Evolutionary conservation across 2,888 invertebrate genomes (phyloP).

Genomic region (Acheta domesticus): DNA sequence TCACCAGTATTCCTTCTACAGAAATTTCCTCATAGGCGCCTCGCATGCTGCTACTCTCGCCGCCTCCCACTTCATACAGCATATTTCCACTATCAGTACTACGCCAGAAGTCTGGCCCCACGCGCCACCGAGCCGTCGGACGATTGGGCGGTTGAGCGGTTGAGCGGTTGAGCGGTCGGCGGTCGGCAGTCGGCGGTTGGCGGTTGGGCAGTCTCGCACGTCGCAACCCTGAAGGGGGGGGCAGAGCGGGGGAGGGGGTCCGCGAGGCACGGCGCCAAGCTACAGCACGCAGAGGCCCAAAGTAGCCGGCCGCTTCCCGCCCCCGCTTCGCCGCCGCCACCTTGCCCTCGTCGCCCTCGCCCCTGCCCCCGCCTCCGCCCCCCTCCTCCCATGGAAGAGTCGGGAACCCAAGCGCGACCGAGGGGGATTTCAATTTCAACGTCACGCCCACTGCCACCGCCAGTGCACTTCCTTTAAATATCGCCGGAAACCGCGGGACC

Average conservation of each 20-base stretch:
- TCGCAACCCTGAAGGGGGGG: too few species aligned
- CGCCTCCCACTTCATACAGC: too few species aligned
- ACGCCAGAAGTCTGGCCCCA: too few species aligned
- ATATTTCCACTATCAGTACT: too few species aligned
- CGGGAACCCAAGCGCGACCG: neutral
- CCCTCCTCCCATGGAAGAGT: neutral
- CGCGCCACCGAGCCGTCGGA: too few species aligned
- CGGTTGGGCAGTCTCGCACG: too few species aligned
- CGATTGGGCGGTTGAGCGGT: too few species aligned
- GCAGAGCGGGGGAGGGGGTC: neutral
- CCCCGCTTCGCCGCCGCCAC: neutral
- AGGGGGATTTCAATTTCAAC: neutral
- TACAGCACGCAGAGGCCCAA: neutral
- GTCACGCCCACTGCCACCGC: neutral
- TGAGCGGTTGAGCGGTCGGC: too few species aligned
- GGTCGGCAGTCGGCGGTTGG: too few species aligned
- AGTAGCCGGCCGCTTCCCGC: neutral
- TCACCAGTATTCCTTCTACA: too few species aligned
- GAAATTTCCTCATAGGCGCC: too few species aligned
- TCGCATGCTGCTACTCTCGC: too few species aligned
- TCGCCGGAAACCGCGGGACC: neutral
- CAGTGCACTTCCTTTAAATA: constrained; percentile 3
- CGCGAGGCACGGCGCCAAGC: constrained; percentile 6
- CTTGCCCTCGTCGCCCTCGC: neutral
- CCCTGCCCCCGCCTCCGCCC: neutral